A percentile compares a stretch with the other conserved stretches of the same genome.
Conservation (phyloP, 2,113 vertebrate genomes). For the Tragelaphus strepsiceros region DNA sequence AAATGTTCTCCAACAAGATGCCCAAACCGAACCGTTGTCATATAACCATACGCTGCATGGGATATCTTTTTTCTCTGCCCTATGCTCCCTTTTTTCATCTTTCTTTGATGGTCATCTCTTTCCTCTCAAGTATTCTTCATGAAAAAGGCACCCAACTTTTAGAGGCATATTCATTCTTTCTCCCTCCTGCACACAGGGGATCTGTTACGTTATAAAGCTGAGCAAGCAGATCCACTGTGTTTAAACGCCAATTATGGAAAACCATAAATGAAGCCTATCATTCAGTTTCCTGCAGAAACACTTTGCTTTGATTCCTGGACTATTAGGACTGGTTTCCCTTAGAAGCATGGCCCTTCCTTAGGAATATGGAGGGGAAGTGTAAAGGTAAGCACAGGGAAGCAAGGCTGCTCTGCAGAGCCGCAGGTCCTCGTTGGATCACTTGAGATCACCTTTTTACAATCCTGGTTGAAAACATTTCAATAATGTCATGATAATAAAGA, state of each 20-base stretch:
- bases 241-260: background rate
- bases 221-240: background rate
- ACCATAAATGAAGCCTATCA: background rate
- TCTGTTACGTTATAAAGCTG: background rate
- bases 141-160: background rate
- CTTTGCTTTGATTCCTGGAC: background rate
- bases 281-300: background rate
- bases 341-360: background rate
- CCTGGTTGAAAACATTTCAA: background rate
- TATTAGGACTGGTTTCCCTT: background rate
- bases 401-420: background rate
- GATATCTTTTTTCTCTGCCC: background rate
- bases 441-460: background rate
- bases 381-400: background rate
- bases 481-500: background rate
- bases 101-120: background rate
- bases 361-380: background rate
- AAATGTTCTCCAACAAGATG: background rate
- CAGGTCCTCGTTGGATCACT: background rate
- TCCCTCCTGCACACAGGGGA: background rate
- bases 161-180: background rate
- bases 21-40: background rate
- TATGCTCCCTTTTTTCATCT: background rate
- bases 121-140: background rate
- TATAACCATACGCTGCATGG: background rate